A percentile compares a stretch with the other conserved stretches of the same genome.
Evolutionary conservation across 2,888 invertebrate genomes (phyloP).

Genomic region (Zeuzera pyrina): DNA sequence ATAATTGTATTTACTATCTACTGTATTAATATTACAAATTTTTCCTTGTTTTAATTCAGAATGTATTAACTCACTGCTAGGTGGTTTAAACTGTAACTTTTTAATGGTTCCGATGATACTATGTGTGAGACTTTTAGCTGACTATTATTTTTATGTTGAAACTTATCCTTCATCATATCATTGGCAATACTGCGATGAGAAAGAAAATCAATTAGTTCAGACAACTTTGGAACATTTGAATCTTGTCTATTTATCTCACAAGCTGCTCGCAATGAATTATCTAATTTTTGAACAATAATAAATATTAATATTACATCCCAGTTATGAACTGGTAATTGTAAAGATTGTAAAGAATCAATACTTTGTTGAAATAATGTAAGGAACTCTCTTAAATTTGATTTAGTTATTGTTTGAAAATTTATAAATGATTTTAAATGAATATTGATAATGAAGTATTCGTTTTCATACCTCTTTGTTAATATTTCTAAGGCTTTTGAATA

Average conservation of each 20-base stretch:
- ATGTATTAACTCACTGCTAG: no score
- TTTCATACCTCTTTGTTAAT: background rate
- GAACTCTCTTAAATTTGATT: background rate
- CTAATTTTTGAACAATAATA: background rate
- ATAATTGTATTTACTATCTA: no score
- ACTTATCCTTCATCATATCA: no score
- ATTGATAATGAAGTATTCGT: background rate
- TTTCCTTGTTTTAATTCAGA: no score
- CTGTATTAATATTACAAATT: no score
- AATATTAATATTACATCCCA: constrained; percentile 1
- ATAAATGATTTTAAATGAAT: background rate
- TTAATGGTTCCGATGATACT: no score
- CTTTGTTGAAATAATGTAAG: background rate
- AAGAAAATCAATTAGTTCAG: background rate
- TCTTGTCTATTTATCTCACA: constrained; percentile 1
- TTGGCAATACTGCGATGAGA: no score
- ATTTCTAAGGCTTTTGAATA: background rate
- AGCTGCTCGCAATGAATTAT: background rate
- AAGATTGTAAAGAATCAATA: background rate
- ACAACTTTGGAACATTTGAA: background rate
- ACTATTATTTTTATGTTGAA: no score
- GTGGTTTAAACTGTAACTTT: no score
- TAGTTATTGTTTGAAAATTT: constrained; percentile 1
- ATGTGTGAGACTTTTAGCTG: no score
- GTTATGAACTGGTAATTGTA: background rate